Percentiles rank a stretch among this genome's conserved stretches.
These are phyloP conservation scores for Setipinna tenuifilis DNA, from an alignment of 2,797 vertebrate species.

Conservation along the genomic window DNA sequence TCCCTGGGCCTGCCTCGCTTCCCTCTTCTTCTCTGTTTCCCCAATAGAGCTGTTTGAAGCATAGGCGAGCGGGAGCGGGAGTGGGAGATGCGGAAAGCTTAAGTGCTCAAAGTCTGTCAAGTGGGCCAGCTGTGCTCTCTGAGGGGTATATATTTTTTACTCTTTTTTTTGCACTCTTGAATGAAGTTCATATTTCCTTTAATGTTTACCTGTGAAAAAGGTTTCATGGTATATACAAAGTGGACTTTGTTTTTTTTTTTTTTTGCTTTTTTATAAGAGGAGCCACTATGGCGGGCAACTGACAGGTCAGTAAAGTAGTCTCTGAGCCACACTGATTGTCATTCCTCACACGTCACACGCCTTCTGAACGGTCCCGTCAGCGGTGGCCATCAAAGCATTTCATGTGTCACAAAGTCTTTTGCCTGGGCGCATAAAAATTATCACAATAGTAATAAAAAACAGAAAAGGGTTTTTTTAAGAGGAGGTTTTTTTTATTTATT, in stretches of 20 bases:
- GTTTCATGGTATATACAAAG: not conserved
- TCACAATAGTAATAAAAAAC: slow-evolving; percentile 1
- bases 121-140: too few relatives aligned
- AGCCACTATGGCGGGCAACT: not conserved
- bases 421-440: slow-evolving; percentile 25
- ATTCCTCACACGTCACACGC: not conserved
- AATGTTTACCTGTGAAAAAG: not conserved
- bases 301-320: slow-evolving; percentile 3
- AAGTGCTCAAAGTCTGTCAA: too few relatives aligned
- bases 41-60: not conserved
- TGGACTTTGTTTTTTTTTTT: not conserved
- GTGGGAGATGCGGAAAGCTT: too few relatives aligned
- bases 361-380: not conserved
- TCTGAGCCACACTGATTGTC: not conserved
- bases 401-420: slow-evolving; percentile 25
- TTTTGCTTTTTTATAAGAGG: not conserved
- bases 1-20: slow-evolving; percentile 57
- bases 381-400: not conserved
- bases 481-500: not conserved
- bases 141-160: too few relatives aligned
- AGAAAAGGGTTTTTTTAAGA: not conserved
- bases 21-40: slow-evolving; percentile 34
- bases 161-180: not conserved
- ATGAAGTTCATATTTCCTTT: not conserved
- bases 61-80: not conserved